Evolutionary conservation across 2,888 invertebrate genomes (phyloP), one percentile per base, ranked within the genome.

Genomic region (Brachypalpus laphriformis): DNA sequence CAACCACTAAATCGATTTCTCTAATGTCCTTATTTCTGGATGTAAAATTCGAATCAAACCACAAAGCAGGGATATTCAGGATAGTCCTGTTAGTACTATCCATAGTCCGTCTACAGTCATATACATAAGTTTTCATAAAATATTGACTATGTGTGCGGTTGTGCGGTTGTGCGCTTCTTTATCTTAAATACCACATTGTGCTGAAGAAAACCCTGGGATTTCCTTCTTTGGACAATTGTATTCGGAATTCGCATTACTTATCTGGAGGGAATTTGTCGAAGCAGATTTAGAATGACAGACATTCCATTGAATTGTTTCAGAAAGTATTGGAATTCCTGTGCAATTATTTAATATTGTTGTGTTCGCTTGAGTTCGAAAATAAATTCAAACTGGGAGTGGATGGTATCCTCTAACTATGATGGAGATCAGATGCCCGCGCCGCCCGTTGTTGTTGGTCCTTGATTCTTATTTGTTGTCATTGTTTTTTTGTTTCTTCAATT

Each of bases 251-350:
- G 61, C 68, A 68, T 72, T 77, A 63, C 54, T 71, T 68, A 66
- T 72, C 82, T 72, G 42, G 34, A 59, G 71, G 77, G 82, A 82
- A 77, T 82, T 82, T 82, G 57, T 72, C 42, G 70, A 34, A 82
- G 70, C 63, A 76, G 76, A 82, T 77, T 77, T 72, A 28, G 20
- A 82, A 82, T 74, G 66, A 78, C 77, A 68, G 72, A 78, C 82
- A 83, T 83, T 78, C 66, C 78, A 49, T 56, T 68, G 66, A 42
- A 83, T 78, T 83, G 78, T 74, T 83, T 83, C 72, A 45, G 20
- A 83, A 83, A 83, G 72, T 83, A 83, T 83, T 78, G 77, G 68
- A 68, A 83, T 78, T 78, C 72, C 72, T 66, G 42, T 20, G 78
- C 72, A 78, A 68, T 68, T 74, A 72, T 78, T 82, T 82, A 57